Conservation (phyloP, 2,888 invertebrate genomes). For the Mimumesa dahlbomi region DNA sequence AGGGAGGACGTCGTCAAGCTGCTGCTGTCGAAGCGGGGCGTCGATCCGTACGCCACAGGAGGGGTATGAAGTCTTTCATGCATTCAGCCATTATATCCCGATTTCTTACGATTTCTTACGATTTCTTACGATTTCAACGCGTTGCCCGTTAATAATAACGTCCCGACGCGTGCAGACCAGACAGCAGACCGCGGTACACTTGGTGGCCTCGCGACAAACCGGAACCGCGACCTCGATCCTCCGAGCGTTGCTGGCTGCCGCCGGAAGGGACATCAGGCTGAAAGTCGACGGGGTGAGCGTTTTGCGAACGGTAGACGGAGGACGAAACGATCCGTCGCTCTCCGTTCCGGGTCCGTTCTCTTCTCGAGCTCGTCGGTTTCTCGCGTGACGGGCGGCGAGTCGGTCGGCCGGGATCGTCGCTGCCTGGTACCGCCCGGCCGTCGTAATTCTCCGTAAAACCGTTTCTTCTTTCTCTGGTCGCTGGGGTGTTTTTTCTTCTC, state of each 20-base stretch:
- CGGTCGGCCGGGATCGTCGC: slow-evolving; percentile 77
- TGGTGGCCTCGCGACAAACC: slow-evolving; percentile 95
- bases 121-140: too few species aligned
- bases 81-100: too few species aligned
- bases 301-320: neutral
- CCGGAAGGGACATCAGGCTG: slow-evolving; percentile 94
- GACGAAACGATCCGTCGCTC: too few species aligned
- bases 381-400: slow-evolving; percentile 74
- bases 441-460: slow-evolving; percentile 70
- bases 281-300: slow-evolving; percentile 93
- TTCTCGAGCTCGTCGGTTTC: slow-evolving; percentile 27
- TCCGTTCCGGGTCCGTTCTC: neutral
- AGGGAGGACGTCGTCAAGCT: slow-evolving; percentile 97
- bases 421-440: slow-evolving; percentile 83
- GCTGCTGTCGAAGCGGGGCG: slow-evolving; percentile 92
- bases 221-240: slow-evolving; percentile 96
- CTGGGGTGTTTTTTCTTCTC: slow-evolving; percentile 51
- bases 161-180: slow-evolving; percentile 88
- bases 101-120: too few species aligned
- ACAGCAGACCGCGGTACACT: slow-evolving; percentile 96
- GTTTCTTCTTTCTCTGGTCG: slow-evolving; percentile 60
- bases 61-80: slow-evolving; percentile 87
- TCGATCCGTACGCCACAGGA: slow-evolving; percentile 95
- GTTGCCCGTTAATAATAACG: too few species aligned
- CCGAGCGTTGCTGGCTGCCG: slow-evolving; percentile 91